A percentile compares a stretch with the other conserved stretches of the same genome.
Evolutionary conservation across 1,140 invertebrate species (phyloP).

Genomic region (Drosophila nebulosa): DNA sequence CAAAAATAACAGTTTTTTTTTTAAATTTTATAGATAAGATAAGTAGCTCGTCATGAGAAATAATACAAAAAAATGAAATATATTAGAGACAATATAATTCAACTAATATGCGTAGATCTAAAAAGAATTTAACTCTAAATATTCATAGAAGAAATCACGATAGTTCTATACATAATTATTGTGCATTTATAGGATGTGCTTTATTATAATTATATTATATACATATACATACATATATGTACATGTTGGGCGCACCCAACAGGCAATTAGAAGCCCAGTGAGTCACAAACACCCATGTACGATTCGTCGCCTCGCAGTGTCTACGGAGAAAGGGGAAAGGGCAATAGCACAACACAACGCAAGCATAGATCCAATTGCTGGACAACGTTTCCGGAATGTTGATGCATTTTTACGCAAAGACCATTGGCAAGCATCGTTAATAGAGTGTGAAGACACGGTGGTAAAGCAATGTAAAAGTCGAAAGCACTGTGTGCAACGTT

Average conservation of each 20-base stretch:
- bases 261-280: conserved; percentile 68
- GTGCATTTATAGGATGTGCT: background rate
- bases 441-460: conserved; percentile 53
- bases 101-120: no score
- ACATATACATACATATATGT: no score
- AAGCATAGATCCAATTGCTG: conserved; percentile 55
- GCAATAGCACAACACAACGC: background rate
- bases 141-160: no score
- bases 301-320: conserved; percentile 38
- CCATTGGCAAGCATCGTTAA: conserved; percentile 40
- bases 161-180: no score
- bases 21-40: no score
- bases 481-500: background rate
- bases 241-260: conserved; percentile 33
- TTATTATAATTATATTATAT: no score
- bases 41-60: no score
- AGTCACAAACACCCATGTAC: conserved; percentile 34
- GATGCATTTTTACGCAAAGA: conserved; percentile 50
- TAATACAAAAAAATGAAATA: no score
- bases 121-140: no score
- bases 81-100: no score
- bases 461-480: background rate
- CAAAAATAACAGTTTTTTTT: background rate
- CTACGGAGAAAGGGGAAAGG: conserved; percentile 7
- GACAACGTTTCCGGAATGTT: conserved; percentile 64